Evolutionary conservation across 2,113 vertebrate genomes (phyloP).

Genomic region (Cacatua alba): DNA sequence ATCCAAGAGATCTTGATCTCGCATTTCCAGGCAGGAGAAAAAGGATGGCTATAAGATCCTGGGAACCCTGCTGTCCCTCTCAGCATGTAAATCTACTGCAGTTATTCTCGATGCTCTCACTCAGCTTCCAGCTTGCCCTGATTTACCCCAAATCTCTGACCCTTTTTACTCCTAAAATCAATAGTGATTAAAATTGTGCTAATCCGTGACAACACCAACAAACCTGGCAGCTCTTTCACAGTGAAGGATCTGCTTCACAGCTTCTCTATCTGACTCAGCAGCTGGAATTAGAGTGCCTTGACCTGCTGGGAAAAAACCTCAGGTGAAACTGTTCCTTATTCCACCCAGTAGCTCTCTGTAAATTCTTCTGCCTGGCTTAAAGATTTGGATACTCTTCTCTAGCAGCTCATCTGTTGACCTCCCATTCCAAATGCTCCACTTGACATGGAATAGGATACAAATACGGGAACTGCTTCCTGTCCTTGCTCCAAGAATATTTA

Average conservation of each 20-base stretch:
- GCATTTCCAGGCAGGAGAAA: background rate
- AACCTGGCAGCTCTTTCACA: background rate
- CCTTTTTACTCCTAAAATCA: background rate
- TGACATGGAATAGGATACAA: background rate
- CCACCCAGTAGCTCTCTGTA: background rate
- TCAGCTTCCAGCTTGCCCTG: background rate
- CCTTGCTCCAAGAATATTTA: conserved; percentile 20
- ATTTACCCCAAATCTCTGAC: background rate
- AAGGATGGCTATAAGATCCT: background rate
- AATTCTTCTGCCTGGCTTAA: background rate
- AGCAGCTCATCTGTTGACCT: background rate
- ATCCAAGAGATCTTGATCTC: background rate
- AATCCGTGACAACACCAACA: background rate
- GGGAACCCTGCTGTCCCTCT: background rate
- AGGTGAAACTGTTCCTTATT: background rate
- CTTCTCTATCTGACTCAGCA: background rate
- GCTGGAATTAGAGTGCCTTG: background rate
- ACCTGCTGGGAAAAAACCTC: background rate
- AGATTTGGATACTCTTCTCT: background rate
- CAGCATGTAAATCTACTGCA: background rate
- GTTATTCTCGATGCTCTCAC: background rate
- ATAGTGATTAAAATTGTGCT: background rate
- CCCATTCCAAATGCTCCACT: background rate
- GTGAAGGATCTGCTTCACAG: background rate
- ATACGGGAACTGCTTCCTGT: background rate